Conservation (phyloP, 2,888 invertebrate species). For the Epistrophe grossulariae region DNA sequence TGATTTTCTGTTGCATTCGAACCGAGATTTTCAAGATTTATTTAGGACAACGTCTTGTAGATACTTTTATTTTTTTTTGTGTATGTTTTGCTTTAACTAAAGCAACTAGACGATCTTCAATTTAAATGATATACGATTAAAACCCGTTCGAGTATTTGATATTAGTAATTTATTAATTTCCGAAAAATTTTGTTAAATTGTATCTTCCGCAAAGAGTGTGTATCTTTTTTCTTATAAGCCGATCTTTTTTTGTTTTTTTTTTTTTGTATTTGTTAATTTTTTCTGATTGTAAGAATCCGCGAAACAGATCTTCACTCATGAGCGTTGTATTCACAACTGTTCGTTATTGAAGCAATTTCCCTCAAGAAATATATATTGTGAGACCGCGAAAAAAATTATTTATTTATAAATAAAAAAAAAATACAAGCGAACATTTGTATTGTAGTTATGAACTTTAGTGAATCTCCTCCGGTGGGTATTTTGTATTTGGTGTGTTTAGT, state of each 20-base stretch:
- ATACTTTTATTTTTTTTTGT: constrained; percentile 10
- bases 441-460: constrained; percentile 9
- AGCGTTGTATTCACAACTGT: constrained; percentile 83
- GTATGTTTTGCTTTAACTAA: neutral
- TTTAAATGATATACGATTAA: neutral
- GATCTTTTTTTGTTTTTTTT: constrained; percentile 47
- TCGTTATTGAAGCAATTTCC: constrained; percentile 64
- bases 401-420: constrained; percentile 65
- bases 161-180: neutral
- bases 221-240: constrained; percentile 30
- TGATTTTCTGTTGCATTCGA: constrained; percentile 25
- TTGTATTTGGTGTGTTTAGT: neutral
- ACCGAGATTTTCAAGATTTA: constrained; percentile 14
- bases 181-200: constrained; percentile 15
- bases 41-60: constrained; percentile 67
- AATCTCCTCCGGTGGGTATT: constrained; percentile 33
- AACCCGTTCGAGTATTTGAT: constrained; percentile 65
- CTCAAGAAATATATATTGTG: constrained; percentile 72
- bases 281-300: constrained; percentile 47
- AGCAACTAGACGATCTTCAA: constrained; percentile 65
- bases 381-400: constrained; percentile 57
- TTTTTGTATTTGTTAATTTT: neutral
- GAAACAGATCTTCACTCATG: constrained; percentile 81
- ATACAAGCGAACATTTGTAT: constrained; percentile 9
- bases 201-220: constrained; percentile 34